Evolutionary conservation across 2,797 vertebrate species (phyloP).

Genomic region (Champsocephalus esox): DNA sequence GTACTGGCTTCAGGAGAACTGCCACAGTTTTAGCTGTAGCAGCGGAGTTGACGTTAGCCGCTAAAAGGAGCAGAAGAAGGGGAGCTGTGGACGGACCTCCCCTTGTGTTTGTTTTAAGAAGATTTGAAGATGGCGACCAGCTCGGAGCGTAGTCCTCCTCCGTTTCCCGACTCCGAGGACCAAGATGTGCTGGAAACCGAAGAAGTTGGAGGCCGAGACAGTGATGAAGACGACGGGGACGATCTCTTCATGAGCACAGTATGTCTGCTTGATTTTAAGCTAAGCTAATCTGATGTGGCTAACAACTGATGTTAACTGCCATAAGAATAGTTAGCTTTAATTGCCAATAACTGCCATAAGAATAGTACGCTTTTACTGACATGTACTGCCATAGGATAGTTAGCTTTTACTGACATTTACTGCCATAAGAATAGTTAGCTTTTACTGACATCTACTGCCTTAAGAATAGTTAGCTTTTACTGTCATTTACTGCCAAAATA

Average conservation of each 20-base stretch:
- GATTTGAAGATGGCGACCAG: constrained; percentile 85
- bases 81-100: constrained; percentile 50
- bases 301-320: constrained; percentile 11
- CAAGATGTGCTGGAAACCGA: constrained; percentile 79
- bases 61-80: constrained; percentile 10
- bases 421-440: no score
- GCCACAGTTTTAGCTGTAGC: constrained; percentile 7
- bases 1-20: not conserved
- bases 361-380: no score
- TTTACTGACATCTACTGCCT: no score
- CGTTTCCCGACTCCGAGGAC: constrained; percentile 87
- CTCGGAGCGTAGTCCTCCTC: constrained; percentile 87
- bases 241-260: constrained; percentile 80
- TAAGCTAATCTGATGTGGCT: constrained; percentile 20
- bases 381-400: no score
- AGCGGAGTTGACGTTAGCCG: constrained; percentile 22
- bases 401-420: no score
- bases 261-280: constrained; percentile 38
- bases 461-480: no score
- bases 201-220: constrained; percentile 73
- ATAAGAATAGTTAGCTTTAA: no score
- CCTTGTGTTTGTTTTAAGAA: constrained; percentile 20
- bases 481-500: not conserved
- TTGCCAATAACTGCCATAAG: no score
- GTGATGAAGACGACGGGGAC: constrained; percentile 72